Base-by-base conservation (phyloP, 2,888 invertebrate genomes). In the Agrenia bidenticulata region DNA sequence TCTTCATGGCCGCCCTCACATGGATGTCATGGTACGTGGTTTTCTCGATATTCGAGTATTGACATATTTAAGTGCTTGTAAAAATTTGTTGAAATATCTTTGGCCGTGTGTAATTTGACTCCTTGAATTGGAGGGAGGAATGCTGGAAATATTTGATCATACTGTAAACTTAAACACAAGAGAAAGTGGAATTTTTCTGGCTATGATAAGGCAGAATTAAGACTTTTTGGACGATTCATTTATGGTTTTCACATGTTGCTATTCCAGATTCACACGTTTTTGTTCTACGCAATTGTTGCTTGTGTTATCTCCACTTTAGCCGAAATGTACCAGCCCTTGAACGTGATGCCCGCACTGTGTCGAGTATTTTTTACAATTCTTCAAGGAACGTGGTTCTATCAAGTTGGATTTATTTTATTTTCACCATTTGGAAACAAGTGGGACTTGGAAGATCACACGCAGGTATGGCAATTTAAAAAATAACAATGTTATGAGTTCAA, bases 381-480 rank as follows among this genome's bases (percentile, higher is more conserved):
- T 7, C 83, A 84, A 76, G 83, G 83, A n/a, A 81, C 81, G 1
- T 84, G 83, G 83, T 83, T 83, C 77, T 81, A 79, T 77, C 81
- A 81, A 67, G 79, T 83, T 11, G 83, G 80, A 0, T 81, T 81
- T 76, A 81, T 83, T 64, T 77, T 83, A 23, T 82, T 83, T 76
- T 80, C 81, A 37, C 83, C 83, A 2, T 42, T 69, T 13, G 77
- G 76, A 0, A 70, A 72, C 24, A 67, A 76, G 42, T 82, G 82
- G 82, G 77, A 81, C 27, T 70, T 72, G 21, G 77, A 79, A 2
- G 67, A 77, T 73, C 82, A 81, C 72, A 77, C 68, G 23, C 72
- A 76, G 69, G 76, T 74, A 68, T 56, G 26, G 17, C 5, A 56
- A 21, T 56, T 17, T 37, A 56, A 15, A 19, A 15, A 23, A 19